Percentiles rank a stretch among this genome's conserved stretches.
Evolutionary conservation across 2,113 vertebrate species (phyloP).

Genomic region (Mustela nigripes): DNA sequence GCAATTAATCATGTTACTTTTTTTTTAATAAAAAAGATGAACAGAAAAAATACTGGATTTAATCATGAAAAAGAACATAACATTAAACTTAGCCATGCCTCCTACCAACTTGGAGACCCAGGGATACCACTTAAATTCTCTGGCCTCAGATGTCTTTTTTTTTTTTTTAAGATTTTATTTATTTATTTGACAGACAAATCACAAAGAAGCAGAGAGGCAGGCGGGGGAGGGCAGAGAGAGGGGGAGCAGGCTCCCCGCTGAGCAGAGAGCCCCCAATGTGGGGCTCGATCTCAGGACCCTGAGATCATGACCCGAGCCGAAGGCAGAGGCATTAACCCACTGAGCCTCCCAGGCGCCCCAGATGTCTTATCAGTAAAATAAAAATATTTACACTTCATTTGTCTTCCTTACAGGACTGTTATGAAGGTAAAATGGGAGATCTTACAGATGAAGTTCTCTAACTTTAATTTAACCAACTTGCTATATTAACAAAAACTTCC

Average conservation of each 20-base stretch:
- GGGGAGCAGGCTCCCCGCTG: too few relatives aligned
- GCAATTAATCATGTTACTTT: constrained; percentile 11
- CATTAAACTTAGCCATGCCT: constrained; percentile 7
- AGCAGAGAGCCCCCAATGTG: too few relatives aligned
- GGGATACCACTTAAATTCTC: constrained; percentile 13
- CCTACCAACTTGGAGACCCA: constrained; percentile 20
- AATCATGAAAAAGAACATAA: neutral
- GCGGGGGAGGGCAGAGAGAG: too few relatives aligned
- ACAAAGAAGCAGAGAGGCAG: too few relatives aligned
- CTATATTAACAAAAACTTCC: constrained; percentile 24
- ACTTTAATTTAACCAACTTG: constrained; percentile 32
- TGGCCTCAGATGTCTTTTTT: neutral
- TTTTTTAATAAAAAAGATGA: neutral
- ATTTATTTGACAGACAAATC: too few relatives aligned
- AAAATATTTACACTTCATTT: constrained; percentile 18
- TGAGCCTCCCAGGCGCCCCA: neutral
- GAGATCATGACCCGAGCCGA: too few relatives aligned
- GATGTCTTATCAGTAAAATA: constrained; percentile 32
- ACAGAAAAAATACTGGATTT: constrained; percentile 32
- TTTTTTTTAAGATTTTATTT: too few relatives aligned
- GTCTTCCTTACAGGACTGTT: neutral
- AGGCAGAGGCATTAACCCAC: too few relatives aligned
- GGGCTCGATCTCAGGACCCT: too few relatives aligned
- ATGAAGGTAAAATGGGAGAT: neutral
- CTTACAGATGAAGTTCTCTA: neutral